Conservation (phyloP, 1,140 invertebrate genomes). For the Drosophila nannoptera region DNA sequence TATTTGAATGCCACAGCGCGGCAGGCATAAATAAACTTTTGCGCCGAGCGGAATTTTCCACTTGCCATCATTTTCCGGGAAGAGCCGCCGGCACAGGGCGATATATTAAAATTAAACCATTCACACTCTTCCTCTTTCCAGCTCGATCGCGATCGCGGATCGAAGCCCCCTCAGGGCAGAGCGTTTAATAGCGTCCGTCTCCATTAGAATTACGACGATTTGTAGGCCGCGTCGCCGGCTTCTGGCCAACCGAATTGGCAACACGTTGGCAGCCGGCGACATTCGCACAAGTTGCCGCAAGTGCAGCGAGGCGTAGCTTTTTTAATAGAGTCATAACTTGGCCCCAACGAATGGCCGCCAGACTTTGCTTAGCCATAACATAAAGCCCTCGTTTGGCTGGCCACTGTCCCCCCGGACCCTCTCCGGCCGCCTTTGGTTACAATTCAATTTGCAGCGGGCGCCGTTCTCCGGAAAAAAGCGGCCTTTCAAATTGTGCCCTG, state of each 20-base stretch:
- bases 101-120: constrained; percentile 62
- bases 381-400: constrained; percentile 44
- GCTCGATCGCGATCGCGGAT: constrained; percentile 5
- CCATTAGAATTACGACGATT: constrained; percentile 39
- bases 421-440: constrained; percentile 67
- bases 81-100: background rate
- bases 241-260: constrained; percentile 40
- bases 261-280: constrained; percentile 32
- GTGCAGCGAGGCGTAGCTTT: constrained; percentile 70
- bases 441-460: constrained; percentile 72
- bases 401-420: background rate
- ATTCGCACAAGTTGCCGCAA: constrained; percentile 48
- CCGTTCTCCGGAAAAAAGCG: constrained; percentile 47
- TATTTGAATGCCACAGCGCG: no score
- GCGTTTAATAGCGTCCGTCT: constrained; percentile 50
- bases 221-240: constrained; percentile 2
- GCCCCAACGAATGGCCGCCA: constrained; percentile 66
- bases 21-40: no score
- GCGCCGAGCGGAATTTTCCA: no score
- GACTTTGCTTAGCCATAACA: constrained; percentile 60
- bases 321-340: constrained; percentile 77
- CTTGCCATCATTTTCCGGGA: no score
- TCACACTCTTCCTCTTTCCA: constrained; percentile 18
- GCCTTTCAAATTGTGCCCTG: constrained; percentile 53
- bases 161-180: constrained; percentile 28